Evolutionary conservation across 1,140 invertebrate species (phyloP).

Genomic region (Heliconius hewitsoni): DNA sequence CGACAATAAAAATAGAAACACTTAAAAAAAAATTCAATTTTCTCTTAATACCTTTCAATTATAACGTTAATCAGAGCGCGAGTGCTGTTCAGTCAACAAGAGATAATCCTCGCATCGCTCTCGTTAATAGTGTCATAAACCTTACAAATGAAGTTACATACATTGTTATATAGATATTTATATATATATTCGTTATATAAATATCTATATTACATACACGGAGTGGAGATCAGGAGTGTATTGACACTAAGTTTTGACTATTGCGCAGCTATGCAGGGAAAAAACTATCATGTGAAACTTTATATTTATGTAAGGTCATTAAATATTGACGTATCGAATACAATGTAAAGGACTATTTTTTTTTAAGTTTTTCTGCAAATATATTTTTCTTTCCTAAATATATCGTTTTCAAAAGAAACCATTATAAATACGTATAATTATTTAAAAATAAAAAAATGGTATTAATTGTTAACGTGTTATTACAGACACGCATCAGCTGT

Average conservation of each 20-base stretch:
- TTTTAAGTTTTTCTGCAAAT: no score
- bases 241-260: no score
- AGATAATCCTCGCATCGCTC: conserved; percentile 16
- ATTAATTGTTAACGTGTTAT: neutral
- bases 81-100: conserved; percentile 26
- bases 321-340: no score
- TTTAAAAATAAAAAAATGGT: neutral
- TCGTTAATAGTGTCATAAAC: conserved; percentile 7
- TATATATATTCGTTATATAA: neutral
- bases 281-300: no score
- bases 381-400: no score
- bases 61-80: conserved; percentile 21
- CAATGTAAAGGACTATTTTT: no score
- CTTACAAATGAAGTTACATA: neutral
- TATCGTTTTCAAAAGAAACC: no score
- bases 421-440: neutral
- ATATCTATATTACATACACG: no score
- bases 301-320: no score
- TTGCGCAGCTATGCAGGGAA: no score
- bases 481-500: neutral
- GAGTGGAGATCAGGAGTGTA: no score
- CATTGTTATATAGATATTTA: neutral
- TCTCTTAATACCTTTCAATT: conserved; percentile 17
- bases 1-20: neutral
- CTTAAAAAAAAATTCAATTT: conserved; percentile 3